Conservation (phyloP, 2,797 vertebrate species). For the Delichon dasypus region DNA sequence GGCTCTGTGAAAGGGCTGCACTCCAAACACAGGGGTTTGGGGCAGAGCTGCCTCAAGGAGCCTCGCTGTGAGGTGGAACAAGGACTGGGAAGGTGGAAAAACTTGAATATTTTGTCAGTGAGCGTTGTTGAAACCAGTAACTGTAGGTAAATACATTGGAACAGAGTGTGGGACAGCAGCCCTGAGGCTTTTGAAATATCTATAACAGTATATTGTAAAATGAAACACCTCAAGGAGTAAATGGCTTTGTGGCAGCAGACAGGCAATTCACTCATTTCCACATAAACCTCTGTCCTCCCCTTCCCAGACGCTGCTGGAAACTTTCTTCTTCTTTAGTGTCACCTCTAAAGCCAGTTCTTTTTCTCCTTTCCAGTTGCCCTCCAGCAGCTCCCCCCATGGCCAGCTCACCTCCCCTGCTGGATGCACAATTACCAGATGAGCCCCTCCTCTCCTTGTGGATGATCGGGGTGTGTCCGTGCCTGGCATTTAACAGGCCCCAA, state of each 20-base stretch:
- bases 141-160: not conserved
- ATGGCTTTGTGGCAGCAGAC: not conserved
- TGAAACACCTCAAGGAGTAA: not conserved
- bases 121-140: not conserved
- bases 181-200: not conserved
- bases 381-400: not conserved
- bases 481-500: not conserved
- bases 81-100: not conserved
- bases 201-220: not conserved
- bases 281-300: not conserved
- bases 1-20: not conserved
- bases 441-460: not conserved
- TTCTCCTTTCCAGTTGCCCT: not conserved
- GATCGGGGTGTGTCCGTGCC: accelerated
- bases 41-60: not conserved
- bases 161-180: not conserved
- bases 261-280: not conserved
- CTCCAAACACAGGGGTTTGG: not conserved
- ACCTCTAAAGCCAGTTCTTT: not conserved
- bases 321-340: not conserved
- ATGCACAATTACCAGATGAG: not conserved
- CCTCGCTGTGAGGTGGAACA: not conserved
- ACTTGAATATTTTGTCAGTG: not conserved
- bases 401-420: not conserved
- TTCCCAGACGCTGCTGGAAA: not conserved